Evolutionary conservation across 1,140 invertebrate genomes (phyloP), one percentile per base, ranked within the genome.

Genomic region (Ips nitidus): DNA sequence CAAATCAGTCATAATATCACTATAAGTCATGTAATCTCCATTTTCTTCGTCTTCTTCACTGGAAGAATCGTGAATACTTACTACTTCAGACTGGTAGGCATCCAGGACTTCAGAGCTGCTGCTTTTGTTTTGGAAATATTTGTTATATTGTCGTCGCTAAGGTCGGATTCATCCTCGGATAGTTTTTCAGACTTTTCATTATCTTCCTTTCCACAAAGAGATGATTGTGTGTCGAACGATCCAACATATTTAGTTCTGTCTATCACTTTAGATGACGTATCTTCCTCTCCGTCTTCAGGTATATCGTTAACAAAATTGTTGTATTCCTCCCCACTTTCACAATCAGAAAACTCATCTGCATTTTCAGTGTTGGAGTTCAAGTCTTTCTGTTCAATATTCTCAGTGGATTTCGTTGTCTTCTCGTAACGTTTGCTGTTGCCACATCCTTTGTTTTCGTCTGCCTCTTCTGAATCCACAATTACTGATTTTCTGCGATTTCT

Each of bases 171-270:
- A 38, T 74, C 62, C 5, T 68, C 73, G 7, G 73, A 65, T 37
- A 74, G 42, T n/a, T 71, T 41, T 39, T 69, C 61, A 3, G 47
- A 52, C n/a, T 5, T 39, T 40, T 73, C 71, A 39, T 75, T 71
- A 65, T 77, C 67, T 36, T 76, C 73, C 22, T 70, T 56, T 55
- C 41, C 38, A 22, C 22, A 22, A 8, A 22, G 42, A 66, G 75
- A 77, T 39, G 63, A 70, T n/a, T 74, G 72, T 8, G 42, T 2
- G 47, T 78, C 75, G 6, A 74, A 71, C 52, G 57, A 61, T 6
- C 69, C 71, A 50, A 78, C 64, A 38, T 75, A 77, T 72, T 78
- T 76, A 4, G 76, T 76, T 47, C 72, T 68, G 68, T 75, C 74
- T 36, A 74, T 67, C 5, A 78, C 75, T 68, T 76, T 72, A 7